phyloP scores from a whole-genome alignment of 2,888 invertebrate species.

The Dolichomitus sp. region DNA sequence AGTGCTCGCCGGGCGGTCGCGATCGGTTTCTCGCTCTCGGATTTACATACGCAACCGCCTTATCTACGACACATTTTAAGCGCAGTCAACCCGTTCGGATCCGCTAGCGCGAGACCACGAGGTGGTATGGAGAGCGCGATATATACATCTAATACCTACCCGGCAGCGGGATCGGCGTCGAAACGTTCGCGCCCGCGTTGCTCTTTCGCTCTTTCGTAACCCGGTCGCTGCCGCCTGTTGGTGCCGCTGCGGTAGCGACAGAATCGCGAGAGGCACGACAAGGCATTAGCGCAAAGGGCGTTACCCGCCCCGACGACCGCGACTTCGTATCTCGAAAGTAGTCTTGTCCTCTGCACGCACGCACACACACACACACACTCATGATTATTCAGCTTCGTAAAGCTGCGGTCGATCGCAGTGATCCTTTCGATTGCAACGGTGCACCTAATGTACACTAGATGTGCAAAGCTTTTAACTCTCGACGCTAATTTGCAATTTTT shows the following conservation, averaged over 20 bases:
- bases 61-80: constrained; percentile 64
- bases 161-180: constrained; percentile 36
- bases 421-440: constrained; percentile 20
- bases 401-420: background rate
- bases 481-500: background rate
- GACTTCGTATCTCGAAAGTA: constrained; percentile 44
- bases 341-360: background rate
- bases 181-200: constrained; percentile 29
- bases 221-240: constrained; percentile 11
- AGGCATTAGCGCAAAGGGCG: constrained; percentile 48
- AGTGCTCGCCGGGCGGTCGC: constrained; percentile 1
- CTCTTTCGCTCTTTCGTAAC: constrained; percentile 60
- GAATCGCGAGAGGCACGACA: constrained; percentile 47
- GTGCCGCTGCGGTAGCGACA: background rate
- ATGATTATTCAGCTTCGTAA: constrained; percentile 18
- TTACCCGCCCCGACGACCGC: constrained; percentile 27
- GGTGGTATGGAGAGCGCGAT: constrained; percentile 29
- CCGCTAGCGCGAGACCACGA: constrained; percentile 32
- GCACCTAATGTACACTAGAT: background rate
- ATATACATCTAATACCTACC: background rate
- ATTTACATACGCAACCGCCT: constrained; percentile 58
- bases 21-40: constrained; percentile 9
- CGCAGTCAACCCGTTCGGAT: constrained; percentile 60
- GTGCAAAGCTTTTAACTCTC: background rate
- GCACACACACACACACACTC: background rate